Conservation (phyloP, 1,140 invertebrate species). For the Zaprionus lachaisei region DNA sequence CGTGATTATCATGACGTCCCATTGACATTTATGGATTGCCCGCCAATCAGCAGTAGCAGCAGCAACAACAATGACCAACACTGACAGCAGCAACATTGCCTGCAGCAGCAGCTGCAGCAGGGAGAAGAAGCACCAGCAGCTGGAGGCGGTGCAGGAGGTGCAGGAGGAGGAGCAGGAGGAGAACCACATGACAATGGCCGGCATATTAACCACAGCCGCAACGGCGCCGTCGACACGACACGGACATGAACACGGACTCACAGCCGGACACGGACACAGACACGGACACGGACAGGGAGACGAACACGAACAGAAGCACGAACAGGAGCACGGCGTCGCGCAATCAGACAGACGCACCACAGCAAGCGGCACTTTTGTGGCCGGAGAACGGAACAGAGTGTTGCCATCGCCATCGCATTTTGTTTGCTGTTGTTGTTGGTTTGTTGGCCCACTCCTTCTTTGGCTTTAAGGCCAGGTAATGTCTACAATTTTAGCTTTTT, state of each 20-base stretch:
- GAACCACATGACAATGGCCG: conserved; percentile 59
- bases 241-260: conserved; percentile 30
- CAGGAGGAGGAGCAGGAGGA: conserved; percentile 25
- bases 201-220: conserved; percentile 76
- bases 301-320: conserved; percentile 11
- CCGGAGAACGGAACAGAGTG: conserved; percentile 13
- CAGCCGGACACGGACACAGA: conserved; percentile 18
- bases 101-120: conserved; percentile 45
- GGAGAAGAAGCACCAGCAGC: conserved; percentile 48
- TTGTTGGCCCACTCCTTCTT: neutral
- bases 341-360: conserved; percentile 37
- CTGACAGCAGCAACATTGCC: conserved; percentile 35
- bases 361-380: conserved; percentile 36
- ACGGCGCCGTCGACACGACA: conserved; percentile 51
- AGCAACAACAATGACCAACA: conserved; percentile 55
- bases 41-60: conserved; percentile 65
- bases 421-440: conserved; percentile 10
- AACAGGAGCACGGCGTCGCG: conserved; percentile 38
- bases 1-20: conserved; percentile 90
- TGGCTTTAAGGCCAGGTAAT: conserved; percentile 28
- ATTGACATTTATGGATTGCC: conserved; percentile 87
- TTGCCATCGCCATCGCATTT: conserved; percentile 34
- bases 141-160: conserved; percentile 27
- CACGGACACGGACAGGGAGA: conserved; percentile 32
- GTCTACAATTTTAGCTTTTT: neutral